These are phyloP conservation scores for Ceratina japonica DNA, from an alignment of 1,140 invertebrate species.

Conservation along the genomic window DNA sequence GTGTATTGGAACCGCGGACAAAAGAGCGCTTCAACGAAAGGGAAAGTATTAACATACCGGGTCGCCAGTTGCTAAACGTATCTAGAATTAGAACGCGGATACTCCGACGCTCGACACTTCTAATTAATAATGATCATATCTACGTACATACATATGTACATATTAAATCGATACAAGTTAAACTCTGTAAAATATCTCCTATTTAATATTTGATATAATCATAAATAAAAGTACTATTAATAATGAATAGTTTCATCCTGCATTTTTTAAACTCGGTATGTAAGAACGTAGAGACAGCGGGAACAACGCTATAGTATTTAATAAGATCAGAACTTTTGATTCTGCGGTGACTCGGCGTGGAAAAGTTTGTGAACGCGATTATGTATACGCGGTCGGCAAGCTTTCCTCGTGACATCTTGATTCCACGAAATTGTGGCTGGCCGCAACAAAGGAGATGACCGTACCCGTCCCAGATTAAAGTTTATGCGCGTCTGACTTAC, in stretches of 20 bases:
- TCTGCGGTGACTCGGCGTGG: no score
- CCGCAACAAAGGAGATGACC: slow-evolving; percentile 22
- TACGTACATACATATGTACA: no score
- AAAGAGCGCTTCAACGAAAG: slow-evolving; percentile 48
- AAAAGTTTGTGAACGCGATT: background rate
- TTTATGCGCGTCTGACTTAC: slow-evolving; percentile 45
- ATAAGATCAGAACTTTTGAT: no score
- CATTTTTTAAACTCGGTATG: no score
- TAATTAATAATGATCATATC: background rate
- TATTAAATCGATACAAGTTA: no score
- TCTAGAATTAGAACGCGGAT: slow-evolving; percentile 13
- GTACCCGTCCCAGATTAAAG: slow-evolving; percentile 39
- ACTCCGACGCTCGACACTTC: background rate
- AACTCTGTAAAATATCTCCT: background rate
- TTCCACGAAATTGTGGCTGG: slow-evolving; percentile 1
- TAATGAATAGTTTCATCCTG: no score
- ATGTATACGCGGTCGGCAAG: background rate
- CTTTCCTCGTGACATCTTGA: background rate
- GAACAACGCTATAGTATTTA: no score
- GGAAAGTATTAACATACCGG: slow-evolving; percentile 50
- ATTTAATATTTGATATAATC: background rate
- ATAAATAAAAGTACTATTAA: no score
- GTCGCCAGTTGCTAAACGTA: slow-evolving; percentile 5
- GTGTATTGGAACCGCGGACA: slow-evolving; percentile 38
- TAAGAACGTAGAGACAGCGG: background rate